Evolutionary conservation across 2,888 invertebrate genomes (phyloP), one percentile per base, ranked within the genome.

Genomic region (Pristionchus arcanus): DNA sequence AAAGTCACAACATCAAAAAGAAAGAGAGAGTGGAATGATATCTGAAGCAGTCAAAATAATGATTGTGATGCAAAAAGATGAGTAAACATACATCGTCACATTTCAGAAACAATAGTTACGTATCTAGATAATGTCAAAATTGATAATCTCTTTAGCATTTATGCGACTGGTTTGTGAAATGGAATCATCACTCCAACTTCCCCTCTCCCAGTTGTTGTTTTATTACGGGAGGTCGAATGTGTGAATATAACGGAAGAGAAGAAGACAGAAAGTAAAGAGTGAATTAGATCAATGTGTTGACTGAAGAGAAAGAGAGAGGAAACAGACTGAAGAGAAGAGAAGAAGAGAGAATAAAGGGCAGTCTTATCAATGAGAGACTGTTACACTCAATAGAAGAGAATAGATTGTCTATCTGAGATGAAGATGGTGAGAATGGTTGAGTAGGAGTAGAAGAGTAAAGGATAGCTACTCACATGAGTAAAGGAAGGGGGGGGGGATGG

Each of bases 291-390:
- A 34, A 74, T 74, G 74, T 31, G 37, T 25, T 37, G 74, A 21
- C 74, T 34, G 31, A 31, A 68, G 31, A 53, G 53, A 49, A 16
- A 21, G 53, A 49, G 3, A 34, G n/a, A 49, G 25, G 77, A 21
- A 77, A 77, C 25, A 77, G 42, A 31, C 21, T 31, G 37, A 37
- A 53, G 83, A 25, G 9, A 53, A 49, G 83, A 49, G n/a, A 49
- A 53, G 83, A 53, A 77, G 83, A 34, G 83, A 42, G 49, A 77
- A 49, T 19, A 42, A 42, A 11, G 49, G 74, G n/a, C 42, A 77
- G 77, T 68, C 68, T 68, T 74, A 74, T 74, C 74, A 74, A 9
- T 34, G 11, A 34, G 74, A 11, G 21, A 74, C 74, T 34, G 74
- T 74, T 74, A 74, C 74, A 74, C 74, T 34, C 19, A 15, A 25